Conservation (phyloP, 1,140 invertebrate genomes). For the Olivierus martensii region DNA sequence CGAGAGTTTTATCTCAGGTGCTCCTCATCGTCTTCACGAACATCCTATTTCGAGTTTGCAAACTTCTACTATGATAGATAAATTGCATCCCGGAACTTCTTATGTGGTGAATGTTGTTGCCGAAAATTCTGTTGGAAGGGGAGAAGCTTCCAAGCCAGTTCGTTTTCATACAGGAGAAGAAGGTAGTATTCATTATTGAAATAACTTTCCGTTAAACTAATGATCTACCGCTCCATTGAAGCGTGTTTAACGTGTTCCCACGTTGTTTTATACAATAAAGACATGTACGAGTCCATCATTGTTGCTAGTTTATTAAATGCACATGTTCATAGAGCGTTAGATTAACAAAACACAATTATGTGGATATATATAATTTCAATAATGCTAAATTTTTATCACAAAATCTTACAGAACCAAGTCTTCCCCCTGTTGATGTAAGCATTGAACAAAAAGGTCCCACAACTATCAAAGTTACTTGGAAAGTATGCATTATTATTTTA, state of each 20-base stretch:
- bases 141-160: conserved; percentile 67
- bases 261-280: no score
- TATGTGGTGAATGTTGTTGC: conserved; percentile 32
- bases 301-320: no score
- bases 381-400: not conserved
- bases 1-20: not conserved
- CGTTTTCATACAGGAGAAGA: conserved; percentile 68
- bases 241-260: no score
- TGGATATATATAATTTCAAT: no score
- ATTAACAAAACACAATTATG: no score
- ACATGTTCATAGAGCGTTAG: no score
- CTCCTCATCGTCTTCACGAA: conserved; percentile 17
- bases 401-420: conserved; percentile 22
- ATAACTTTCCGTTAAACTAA: no score
- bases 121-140: conserved; percentile 40
- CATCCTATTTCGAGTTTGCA: conserved; percentile 16
- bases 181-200: conserved; percentile 25
- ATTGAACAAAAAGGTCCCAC: conserved; percentile 81
- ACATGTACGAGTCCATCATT: no score
- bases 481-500: conserved; percentile 37
- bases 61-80: conserved; percentile 21
- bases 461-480: conserved; percentile 83
- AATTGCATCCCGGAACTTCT: conserved; percentile 28
- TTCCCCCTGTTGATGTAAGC: conserved; percentile 43
- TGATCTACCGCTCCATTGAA: no score